A percentile compares a stretch with the other conserved stretches of the same genome.
phyloP scores from a whole-genome alignment of 2,113 vertebrate genomes.

The Calonectris borealis region DNA sequence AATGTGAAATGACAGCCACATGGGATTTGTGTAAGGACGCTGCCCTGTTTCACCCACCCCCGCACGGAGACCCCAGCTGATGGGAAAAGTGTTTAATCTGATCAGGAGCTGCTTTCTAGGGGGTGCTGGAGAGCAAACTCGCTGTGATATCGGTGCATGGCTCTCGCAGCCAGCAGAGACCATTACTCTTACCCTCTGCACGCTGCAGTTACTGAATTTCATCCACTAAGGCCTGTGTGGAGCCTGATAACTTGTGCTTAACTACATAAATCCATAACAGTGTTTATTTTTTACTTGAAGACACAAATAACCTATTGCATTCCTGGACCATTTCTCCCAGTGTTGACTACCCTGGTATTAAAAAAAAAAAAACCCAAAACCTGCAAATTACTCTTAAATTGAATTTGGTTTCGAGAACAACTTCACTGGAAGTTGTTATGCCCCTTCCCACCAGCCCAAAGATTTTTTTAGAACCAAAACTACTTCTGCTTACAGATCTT shows the following conservation, averaged over 20 bases:
- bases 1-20: not conserved
- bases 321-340: not conserved
- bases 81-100: not conserved
- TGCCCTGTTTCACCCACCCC: not conserved
- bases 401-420: not conserved
- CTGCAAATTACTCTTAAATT: not conserved
- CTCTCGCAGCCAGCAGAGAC: not conserved
- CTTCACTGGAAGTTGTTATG: not conserved
- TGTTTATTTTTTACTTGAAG: not conserved
- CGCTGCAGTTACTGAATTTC: not conserved
- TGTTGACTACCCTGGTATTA: not conserved
- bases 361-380: not conserved
- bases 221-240: not conserved
- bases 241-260: not conserved
- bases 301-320: not conserved
- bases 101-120: not conserved
- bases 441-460: not conserved
- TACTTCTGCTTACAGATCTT: not conserved
- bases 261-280: not conserved
- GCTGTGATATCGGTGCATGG: not conserved
- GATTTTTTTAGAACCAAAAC: not conserved
- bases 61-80: not conserved
- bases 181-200: not conserved
- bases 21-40: not conserved
- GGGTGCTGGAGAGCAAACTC: not conserved